These are phyloP conservation scores for Cynocephalus volans DNA, from an alignment of 2,113 vertebrate species.

Conservation along the genomic window DNA sequence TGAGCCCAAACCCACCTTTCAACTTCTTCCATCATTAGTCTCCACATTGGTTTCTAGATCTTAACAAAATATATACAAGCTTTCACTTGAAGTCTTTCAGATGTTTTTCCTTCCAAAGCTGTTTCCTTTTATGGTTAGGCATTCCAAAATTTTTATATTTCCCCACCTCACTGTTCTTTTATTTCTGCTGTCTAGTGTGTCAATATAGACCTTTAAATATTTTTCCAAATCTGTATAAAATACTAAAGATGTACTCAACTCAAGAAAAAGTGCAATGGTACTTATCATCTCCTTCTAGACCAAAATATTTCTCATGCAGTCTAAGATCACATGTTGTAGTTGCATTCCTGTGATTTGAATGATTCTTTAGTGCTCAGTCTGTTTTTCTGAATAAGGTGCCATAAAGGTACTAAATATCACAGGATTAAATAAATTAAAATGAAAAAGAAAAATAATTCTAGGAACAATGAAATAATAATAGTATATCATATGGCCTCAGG, in stretches of 20 bases:
- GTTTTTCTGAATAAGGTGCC: background rate
- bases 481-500: background rate
- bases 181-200: background rate
- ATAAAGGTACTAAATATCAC: background rate
- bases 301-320: background rate
- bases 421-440: slow-evolving; percentile 4
- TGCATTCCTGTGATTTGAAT: slow-evolving; percentile 17
- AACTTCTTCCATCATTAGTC: background rate
- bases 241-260: background rate
- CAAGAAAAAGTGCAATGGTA: background rate
- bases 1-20: background rate
- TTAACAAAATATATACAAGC: background rate
- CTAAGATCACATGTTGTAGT: background rate
- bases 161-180: background rate
- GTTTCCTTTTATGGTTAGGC: background rate
- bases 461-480: background rate
- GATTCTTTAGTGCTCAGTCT: background rate
- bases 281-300: background rate
- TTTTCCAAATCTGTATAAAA: background rate
- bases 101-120: background rate
- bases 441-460: background rate
- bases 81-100: background rate
- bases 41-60: background rate
- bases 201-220: background rate
- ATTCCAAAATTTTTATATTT: background rate